Percentiles rank a stretch among this genome's conserved stretches.
Conservation (phyloP, 2,797 vertebrate genomes). For the Helostoma temminkii region DNA sequence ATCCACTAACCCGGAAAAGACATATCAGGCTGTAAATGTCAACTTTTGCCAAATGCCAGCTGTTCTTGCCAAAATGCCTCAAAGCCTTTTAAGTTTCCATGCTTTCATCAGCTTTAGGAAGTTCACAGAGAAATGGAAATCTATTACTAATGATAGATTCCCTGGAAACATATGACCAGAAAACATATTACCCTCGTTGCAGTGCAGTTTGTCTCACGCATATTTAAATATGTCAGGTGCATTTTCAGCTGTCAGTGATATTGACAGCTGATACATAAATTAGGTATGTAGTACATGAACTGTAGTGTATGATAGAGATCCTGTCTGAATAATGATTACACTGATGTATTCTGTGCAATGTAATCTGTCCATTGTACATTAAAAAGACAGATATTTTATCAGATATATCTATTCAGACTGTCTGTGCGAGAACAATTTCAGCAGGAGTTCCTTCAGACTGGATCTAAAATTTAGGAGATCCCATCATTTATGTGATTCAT, state of each 20-base stretch:
- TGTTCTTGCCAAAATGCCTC: slow-evolving; percentile 13
- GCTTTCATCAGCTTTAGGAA: slow-evolving; percentile 41
- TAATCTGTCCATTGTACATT: too few relatives aligned
- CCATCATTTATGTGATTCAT: slow-evolving; percentile 39
- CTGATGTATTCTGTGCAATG: too few relatives aligned
- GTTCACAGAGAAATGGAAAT: slow-evolving; percentile 21
- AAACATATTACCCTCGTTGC: background rate
- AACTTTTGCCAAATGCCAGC: background rate
- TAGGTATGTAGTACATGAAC: slow-evolving; percentile 10
- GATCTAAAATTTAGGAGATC: background rate
- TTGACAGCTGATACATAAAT: too few relatives aligned
- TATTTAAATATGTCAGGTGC: slow-evolving; percentile 9
- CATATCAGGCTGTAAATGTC: slow-evolving; percentile 9
- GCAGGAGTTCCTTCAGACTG: slow-evolving; percentile 7
- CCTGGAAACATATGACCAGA: slow-evolving; percentile 7
- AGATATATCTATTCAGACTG: slow-evolving; percentile 5
- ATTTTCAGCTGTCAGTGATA: slow-evolving; percentile 15
- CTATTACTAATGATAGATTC: slow-evolving; percentile 23
- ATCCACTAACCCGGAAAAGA: slow-evolving; percentile 18
- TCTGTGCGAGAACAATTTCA: slow-evolving; percentile 19
- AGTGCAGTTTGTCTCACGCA: background rate
- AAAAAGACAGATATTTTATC: slow-evolving; percentile 25
- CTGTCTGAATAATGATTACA: slow-evolving; percentile 22
- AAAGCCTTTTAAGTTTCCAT: slow-evolving; percentile 35
- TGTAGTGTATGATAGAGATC: slow-evolving; percentile 4